Conservation (phyloP, 2,113 vertebrate species). For the Elgaria multicarinata region DNA sequence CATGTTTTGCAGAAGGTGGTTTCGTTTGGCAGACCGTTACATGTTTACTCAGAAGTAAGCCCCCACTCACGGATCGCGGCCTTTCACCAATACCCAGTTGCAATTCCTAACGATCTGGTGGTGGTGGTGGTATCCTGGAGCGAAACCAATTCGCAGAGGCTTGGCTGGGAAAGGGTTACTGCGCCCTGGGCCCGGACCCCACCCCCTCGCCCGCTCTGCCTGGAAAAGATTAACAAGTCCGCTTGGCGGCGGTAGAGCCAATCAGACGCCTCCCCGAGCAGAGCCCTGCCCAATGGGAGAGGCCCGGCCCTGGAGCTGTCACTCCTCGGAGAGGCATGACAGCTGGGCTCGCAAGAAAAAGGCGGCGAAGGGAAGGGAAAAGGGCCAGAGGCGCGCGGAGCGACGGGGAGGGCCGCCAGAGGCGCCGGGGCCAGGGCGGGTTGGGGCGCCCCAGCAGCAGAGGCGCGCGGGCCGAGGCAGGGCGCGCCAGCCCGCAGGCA, state of each 20-base stretch:
- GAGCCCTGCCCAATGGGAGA: conserved; percentile 50
- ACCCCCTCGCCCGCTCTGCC: conserved; percentile 12
- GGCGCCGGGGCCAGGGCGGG: background rate
- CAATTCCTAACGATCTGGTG: too few relatives aligned
- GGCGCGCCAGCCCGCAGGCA: too few relatives aligned
- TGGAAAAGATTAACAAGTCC: conserved; percentile 49
- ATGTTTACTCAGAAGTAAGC: background rate
- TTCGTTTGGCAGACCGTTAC: background rate
- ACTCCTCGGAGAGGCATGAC: conserved; percentile 83
- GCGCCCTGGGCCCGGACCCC: background rate
- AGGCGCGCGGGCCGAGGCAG: background rate
- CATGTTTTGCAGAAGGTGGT: background rate
- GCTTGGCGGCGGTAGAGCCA: conserved; percentile 75
- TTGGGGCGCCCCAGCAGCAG: background rate
- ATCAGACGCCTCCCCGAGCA: conserved; percentile 58
- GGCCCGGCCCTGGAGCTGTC: conserved; percentile 74
- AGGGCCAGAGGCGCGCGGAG: conserved; percentile 62
- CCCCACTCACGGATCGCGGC: too few relatives aligned
- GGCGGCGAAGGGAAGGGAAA: conserved; percentile 66
- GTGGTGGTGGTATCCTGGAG: background rate
- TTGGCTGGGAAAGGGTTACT: background rate
- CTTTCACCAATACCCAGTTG: background rate
- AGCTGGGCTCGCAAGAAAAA: conserved; percentile 75
- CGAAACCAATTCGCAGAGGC: background rate
- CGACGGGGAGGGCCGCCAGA: conserved; percentile 24